Percentiles rank a stretch among this genome's conserved stretches.
Conservation (phyloP, 2,888 invertebrate species). For the Nezara viridula region DNA sequence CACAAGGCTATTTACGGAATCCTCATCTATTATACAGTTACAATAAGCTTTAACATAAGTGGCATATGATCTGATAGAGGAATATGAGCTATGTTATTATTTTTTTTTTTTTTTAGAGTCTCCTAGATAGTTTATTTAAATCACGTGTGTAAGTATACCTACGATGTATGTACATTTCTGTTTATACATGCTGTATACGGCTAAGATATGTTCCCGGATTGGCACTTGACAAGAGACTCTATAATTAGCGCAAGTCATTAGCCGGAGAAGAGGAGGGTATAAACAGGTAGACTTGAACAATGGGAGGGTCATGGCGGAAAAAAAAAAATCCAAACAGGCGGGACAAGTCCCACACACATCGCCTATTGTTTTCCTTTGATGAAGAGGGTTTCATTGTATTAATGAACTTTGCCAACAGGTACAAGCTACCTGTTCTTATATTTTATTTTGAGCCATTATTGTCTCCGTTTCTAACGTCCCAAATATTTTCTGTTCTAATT, state of each 20-base stretch:
- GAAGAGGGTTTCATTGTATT: slow-evolving; percentile 33
- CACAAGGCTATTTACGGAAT: too few species aligned
- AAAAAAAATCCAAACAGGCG: slow-evolving; percentile 16
- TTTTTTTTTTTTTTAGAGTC: too few species aligned
- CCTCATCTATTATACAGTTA: too few species aligned
- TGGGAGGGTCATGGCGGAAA: slow-evolving; percentile 25
- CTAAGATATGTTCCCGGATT: background rate
- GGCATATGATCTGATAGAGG: too few species aligned
- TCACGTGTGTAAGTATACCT: too few species aligned
- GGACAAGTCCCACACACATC: slow-evolving; percentile 49
- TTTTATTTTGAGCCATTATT: background rate
- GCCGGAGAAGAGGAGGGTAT: background rate
- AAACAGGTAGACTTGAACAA: slow-evolving; percentile 30
- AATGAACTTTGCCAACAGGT: slow-evolving; percentile 30
- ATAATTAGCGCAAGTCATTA: slow-evolving; percentile 10
- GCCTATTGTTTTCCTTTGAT: slow-evolving; percentile 35
- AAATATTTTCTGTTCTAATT: background rate
- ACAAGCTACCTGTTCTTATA: slow-evolving; percentile 1
- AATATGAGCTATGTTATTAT: too few species aligned
- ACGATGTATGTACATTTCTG: background rate
- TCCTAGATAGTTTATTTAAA: background rate
- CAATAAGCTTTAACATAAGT: too few species aligned
- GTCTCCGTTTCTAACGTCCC: background rate
- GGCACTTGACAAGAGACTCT: slow-evolving; percentile 1
- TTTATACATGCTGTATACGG: background rate